Conservation (phyloP, 2,113 vertebrate genomes). For the human region DNA sequence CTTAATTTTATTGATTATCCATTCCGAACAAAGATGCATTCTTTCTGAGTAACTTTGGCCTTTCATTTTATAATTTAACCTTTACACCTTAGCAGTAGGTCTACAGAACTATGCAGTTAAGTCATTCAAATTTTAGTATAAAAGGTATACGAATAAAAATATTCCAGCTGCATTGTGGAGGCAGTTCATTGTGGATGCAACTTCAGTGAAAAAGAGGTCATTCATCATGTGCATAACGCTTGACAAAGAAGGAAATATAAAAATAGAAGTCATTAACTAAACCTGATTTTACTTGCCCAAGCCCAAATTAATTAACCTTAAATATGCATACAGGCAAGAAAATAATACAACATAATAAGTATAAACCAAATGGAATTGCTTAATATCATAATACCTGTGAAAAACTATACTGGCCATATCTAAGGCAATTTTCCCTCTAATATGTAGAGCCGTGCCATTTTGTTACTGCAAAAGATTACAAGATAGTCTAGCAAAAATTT, state of each 20-base stretch:
- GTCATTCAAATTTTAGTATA: neutral
- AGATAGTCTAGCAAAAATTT: neutral
- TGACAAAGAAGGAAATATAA: neutral
- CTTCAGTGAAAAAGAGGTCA: neutral
- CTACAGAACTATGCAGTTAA: neutral
- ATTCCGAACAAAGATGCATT: neutral
- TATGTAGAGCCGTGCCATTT: neutral
- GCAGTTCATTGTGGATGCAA: neutral
- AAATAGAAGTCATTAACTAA: constrained; percentile 30
- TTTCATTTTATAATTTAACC: neutral
- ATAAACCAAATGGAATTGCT: neutral
- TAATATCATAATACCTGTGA: neutral
- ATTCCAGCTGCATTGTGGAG: neutral
- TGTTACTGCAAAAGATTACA: neutral
- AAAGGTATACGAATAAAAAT: neutral
- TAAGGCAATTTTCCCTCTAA: neutral
- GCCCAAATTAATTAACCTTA: constrained; percentile 20
- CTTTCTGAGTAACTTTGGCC: neutral
- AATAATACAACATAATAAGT: neutral
- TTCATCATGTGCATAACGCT: neutral
- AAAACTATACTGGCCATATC: neutral
- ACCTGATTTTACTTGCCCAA: neutral
- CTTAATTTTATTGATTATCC: neutral
- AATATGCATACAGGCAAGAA: neutral
- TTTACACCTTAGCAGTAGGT: neutral